phyloP scores from a whole-genome alignment of 2,888 invertebrate genomes.

The Orthonychiurus folsomi region DNA sequence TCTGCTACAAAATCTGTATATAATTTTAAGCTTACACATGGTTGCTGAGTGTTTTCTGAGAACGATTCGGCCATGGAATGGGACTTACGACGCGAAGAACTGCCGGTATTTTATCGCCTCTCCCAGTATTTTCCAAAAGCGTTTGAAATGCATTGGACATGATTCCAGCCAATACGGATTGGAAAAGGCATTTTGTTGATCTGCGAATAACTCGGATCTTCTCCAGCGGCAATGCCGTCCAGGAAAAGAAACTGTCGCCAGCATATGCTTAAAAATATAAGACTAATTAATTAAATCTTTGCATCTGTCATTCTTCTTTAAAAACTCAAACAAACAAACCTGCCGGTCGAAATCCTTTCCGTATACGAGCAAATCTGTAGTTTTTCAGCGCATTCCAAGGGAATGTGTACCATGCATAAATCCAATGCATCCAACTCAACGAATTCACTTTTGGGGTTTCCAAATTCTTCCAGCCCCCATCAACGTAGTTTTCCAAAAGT shows the following conservation, averaged over 20 bases:
- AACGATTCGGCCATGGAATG: slow-evolving; percentile 35
- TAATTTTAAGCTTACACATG: slow-evolving; percentile 40
- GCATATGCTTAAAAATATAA: slow-evolving; percentile 18
- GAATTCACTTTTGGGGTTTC: slow-evolving; percentile 24
- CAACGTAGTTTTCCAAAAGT: slow-evolving; percentile 31
- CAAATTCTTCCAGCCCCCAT: slow-evolving; percentile 31
- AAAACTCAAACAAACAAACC: slow-evolving; percentile 18
- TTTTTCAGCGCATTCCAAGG: slow-evolving; percentile 38
- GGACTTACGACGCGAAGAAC: slow-evolving; percentile 34
- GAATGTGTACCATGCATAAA: slow-evolving; percentile 38
- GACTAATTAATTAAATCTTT: neutral
- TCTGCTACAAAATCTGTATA: too few relatives aligned
- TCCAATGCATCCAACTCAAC: slow-evolving; percentile 33
- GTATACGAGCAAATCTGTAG: slow-evolving; percentile 31
- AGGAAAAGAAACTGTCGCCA: slow-evolving; percentile 34
- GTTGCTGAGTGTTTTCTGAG: slow-evolving; percentile 27
- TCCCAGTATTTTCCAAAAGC: slow-evolving; percentile 28
- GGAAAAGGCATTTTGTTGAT: slow-evolving; percentile 33
- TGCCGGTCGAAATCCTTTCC: slow-evolving; percentile 37
- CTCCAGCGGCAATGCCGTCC: slow-evolving; percentile 32
- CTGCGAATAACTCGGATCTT: slow-evolving; percentile 33
- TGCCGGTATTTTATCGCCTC: slow-evolving; percentile 27
- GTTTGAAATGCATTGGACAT: slow-evolving; percentile 31
- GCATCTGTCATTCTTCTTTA: neutral
- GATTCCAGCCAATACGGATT: slow-evolving; percentile 33